phyloP scores from a whole-genome alignment of 2,888 invertebrate species.

The Papilio gigon region DNA sequence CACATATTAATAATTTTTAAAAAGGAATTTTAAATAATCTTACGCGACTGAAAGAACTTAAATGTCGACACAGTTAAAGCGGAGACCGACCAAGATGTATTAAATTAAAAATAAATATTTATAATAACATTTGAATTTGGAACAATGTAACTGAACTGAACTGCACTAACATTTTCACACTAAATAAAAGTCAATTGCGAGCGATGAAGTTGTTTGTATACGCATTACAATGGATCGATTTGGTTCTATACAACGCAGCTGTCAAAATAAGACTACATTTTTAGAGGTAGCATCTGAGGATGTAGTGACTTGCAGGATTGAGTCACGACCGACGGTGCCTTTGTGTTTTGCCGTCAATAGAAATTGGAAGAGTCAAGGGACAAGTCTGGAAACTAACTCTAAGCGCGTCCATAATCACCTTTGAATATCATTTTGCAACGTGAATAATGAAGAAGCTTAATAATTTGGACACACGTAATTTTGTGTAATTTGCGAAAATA shows the following conservation, averaged over 20 bases:
- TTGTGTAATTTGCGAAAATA: not conserved
- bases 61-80: no score
- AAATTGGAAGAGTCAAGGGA: constrained; percentile 31
- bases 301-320: constrained; percentile 44
- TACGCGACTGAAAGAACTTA: no score
- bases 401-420: constrained; percentile 4
- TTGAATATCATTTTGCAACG: not conserved
- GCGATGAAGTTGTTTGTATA: constrained; percentile 24
- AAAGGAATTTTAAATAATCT: no score
- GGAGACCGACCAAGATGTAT: no score
- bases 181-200: not conserved
- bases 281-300: constrained; percentile 52
- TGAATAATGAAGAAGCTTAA: not conserved
- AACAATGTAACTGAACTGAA: no score
- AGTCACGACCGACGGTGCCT: constrained; percentile 42
- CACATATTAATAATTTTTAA: no score
- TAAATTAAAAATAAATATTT: no score
- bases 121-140: no score
- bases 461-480: not conserved
- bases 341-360: constrained; percentile 22
- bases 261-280: constrained; percentile 54
- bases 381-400: constrained; percentile 31
- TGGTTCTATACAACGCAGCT: constrained; percentile 43
- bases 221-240: constrained; percentile 45
- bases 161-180: not conserved